Evolutionary conservation across 2,888 invertebrate genomes (phyloP).

Genomic region (Cryptosula pallasiana): DNA sequence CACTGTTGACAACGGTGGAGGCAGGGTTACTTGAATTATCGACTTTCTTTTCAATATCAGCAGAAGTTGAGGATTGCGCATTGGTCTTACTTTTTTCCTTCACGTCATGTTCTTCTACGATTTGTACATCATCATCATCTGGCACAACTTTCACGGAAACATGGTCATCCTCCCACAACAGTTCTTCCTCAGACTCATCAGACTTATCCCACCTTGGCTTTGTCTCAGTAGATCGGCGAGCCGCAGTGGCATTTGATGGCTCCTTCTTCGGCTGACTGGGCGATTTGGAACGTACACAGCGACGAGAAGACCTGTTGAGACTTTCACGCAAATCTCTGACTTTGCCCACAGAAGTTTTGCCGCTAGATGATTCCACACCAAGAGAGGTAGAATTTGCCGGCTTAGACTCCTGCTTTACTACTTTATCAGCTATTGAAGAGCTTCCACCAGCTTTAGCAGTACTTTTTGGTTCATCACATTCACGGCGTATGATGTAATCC

Average conservation of each 20-base stretch:
- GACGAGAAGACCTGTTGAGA: neutral
- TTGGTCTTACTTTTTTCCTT: no score
- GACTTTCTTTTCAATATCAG: no score
- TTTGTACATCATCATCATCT: conserved; percentile 2
- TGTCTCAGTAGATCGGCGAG: neutral
- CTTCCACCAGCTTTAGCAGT: neutral
- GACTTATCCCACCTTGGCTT: conserved; percentile 20
- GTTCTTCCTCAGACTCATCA: conserved; percentile 19
- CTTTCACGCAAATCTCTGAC: neutral
- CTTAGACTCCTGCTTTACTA: neutral
- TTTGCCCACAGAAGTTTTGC: neutral
- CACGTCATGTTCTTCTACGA: neutral
- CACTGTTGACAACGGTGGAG: no score
- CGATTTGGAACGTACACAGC: neutral
- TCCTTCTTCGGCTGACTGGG: neutral
- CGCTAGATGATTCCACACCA: neutral
- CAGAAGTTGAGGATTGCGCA: no score
- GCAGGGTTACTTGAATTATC: no score
- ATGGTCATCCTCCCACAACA: conserved; percentile 8
- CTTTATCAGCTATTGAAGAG: neutral
- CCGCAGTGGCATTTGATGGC: neutral
- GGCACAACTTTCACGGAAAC: neutral
- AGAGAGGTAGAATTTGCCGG: neutral
- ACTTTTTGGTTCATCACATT: neutral
- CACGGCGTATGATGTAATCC: neutral